Conservation (phyloP, 2,113 vertebrate genomes). For the Anolis carolinensis region DNA sequence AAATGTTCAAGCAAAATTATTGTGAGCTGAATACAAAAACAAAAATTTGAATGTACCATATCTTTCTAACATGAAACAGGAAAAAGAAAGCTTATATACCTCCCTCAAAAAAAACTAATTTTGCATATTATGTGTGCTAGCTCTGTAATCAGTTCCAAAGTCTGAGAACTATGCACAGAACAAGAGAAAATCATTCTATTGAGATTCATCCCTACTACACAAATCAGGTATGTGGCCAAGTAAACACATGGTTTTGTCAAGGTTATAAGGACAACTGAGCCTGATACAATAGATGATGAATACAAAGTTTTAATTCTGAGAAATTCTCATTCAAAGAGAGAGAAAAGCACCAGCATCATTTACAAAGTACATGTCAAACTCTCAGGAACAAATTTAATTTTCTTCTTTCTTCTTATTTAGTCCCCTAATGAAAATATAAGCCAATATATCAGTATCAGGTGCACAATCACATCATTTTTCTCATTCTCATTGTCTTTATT, state of each 20-base stretch:
- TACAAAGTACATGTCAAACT: background rate
- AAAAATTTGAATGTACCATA: background rate
- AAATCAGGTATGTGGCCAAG: constrained; percentile 17
- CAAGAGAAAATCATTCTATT: constrained; percentile 8
- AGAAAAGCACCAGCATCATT: constrained; percentile 8
- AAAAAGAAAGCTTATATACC: background rate
- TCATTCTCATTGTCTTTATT: too few species aligned
- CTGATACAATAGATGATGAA: background rate
- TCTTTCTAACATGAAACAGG: constrained; percentile 12
- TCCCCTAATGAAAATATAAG: constrained; percentile 29
- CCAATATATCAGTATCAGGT: too few species aligned
- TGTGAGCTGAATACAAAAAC: constrained; percentile 2
- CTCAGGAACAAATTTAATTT: constrained; percentile 8
- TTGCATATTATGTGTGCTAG: background rate
- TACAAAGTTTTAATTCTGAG: background rate
- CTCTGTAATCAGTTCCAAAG: background rate
- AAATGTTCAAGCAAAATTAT: background rate
- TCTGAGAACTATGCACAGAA: background rate
- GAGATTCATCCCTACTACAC: background rate
- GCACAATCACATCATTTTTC: too few species aligned
- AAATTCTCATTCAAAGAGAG: background rate
- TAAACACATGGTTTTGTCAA: background rate
- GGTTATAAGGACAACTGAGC: background rate
- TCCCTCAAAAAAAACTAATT: background rate
- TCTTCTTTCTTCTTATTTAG: constrained; percentile 16